A percentile compares a stretch with the other conserved stretches of the same genome.
phyloP scores from a whole-genome alignment of 2,888 invertebrate genomes.

The Meiosimyza decipiens region DNA sequence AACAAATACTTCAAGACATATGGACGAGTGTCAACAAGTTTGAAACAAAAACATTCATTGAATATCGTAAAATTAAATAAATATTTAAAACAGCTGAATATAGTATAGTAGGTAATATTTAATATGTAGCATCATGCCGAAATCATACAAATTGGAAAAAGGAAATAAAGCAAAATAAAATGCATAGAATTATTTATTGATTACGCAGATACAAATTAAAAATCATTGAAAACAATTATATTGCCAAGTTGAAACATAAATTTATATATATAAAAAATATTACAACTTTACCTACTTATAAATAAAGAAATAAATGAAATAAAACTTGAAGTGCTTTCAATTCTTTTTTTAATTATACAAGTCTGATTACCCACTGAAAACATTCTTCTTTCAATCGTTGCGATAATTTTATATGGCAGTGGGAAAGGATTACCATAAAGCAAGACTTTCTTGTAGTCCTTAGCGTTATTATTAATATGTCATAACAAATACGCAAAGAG shows the following conservation, averaged over 20 bases:
- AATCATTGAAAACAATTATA: conserved; percentile 32
- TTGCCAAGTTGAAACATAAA: conserved; percentile 34
- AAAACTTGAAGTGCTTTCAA: too few species aligned
- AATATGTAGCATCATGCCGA: conserved; percentile 28
- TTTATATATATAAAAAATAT: conserved; percentile 26
- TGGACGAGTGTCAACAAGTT: neutral
- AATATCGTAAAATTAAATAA: conserved; percentile 27
- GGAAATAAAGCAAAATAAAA: neutral
- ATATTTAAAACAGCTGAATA: conserved; percentile 27
- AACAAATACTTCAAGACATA: conserved; percentile 7
- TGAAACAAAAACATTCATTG: conserved; percentile 17
- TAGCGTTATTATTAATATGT: too few species aligned
- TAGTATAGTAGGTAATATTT: conserved; percentile 30
- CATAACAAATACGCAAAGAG: too few species aligned
- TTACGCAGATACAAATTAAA: conserved; percentile 13
- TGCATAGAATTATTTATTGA: conserved; percentile 31
- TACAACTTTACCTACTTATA: conserved; percentile 22
- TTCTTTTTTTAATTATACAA: too few species aligned
- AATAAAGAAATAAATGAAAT: conserved; percentile 21
- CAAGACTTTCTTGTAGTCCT: too few species aligned
- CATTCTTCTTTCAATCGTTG: too few species aligned
- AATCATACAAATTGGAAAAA: conserved; percentile 30
- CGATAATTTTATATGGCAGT: too few species aligned
- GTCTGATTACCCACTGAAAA: too few species aligned
- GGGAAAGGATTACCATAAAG: too few species aligned